Percentiles rank a stretch among this genome's conserved stretches.
Evolutionary conservation across 2,113 vertebrate species (phyloP).

Genomic region (Oreotragus oreotragus): DNA sequence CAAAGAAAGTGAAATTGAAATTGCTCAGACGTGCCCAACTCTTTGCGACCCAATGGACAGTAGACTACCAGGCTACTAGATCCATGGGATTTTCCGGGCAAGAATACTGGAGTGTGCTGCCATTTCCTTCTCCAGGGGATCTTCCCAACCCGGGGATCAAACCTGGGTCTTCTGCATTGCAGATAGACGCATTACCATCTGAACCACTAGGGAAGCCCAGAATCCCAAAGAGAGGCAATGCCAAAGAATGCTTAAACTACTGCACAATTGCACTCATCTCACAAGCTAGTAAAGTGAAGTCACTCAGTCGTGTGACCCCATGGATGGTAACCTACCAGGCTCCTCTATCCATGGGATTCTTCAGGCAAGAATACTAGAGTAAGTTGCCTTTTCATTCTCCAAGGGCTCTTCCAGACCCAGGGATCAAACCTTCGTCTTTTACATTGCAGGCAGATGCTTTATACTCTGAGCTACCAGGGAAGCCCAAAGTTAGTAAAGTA

Average conservation of each 20-base stretch:
- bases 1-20: not conserved
- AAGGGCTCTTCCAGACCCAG: not conserved
- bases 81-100: too few species aligned
- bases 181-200: too few species aligned
- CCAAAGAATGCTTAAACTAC: not conserved
- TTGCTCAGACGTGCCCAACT: too few species aligned
- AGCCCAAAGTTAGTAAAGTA: not conserved
- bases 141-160: too few species aligned
- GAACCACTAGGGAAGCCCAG: too few species aligned
- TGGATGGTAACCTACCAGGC: not conserved
- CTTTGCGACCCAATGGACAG: too few species aligned
- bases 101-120: too few species aligned
- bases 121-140: too few species aligned
- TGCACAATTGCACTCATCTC: not conserved
- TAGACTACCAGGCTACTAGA: too few species aligned
- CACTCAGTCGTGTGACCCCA: fast-evolving
- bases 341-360: not conserved
- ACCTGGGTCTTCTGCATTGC: too few species aligned
- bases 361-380: not conserved
- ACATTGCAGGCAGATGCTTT: not conserved
- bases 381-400: not conserved
- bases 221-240: not conserved
- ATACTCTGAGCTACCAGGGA: not conserved
- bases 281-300: not conserved
- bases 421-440: not conserved